Conservation (phyloP, 2,113 vertebrate species). For the Prolemur simus region DNA sequence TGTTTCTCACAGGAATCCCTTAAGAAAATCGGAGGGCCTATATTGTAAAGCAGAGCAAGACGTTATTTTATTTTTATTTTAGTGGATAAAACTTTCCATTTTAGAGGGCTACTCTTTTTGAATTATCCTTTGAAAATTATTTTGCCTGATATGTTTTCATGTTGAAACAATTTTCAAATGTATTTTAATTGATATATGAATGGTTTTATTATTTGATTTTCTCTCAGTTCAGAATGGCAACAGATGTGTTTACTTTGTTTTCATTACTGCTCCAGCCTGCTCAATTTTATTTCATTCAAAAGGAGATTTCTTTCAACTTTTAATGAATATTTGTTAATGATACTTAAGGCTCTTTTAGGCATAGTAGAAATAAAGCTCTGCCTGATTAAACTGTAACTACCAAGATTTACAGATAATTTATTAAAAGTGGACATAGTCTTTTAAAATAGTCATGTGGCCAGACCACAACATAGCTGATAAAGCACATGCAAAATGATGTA, state of each 20-base stretch:
- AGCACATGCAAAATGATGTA: not conserved
- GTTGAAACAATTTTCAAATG: not conserved
- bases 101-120: not conserved
- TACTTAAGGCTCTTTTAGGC: not conserved
- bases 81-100: not conserved
- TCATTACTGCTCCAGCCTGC: not conserved
- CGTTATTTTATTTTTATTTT: not conserved
- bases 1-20: not conserved
- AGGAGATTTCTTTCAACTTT: not conserved
- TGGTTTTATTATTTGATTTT: not conserved
- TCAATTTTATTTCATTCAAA: not conserved
- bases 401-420: not conserved
- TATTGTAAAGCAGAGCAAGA: not conserved
- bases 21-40: not conserved
- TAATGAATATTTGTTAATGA: not conserved
- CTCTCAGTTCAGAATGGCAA: not conserved
- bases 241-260: not conserved
- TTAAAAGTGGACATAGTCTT: not conserved
- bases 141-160: not conserved
- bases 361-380: not conserved
- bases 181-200: not conserved
- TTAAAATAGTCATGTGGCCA: not conserved
- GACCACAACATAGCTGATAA: not conserved
- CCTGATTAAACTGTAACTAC: conserved; percentile 16
- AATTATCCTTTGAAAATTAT: not conserved